These are phyloP conservation scores for Equus quagga DNA, from an alignment of 2,113 vertebrate species.

Conservation along the genomic window DNA sequence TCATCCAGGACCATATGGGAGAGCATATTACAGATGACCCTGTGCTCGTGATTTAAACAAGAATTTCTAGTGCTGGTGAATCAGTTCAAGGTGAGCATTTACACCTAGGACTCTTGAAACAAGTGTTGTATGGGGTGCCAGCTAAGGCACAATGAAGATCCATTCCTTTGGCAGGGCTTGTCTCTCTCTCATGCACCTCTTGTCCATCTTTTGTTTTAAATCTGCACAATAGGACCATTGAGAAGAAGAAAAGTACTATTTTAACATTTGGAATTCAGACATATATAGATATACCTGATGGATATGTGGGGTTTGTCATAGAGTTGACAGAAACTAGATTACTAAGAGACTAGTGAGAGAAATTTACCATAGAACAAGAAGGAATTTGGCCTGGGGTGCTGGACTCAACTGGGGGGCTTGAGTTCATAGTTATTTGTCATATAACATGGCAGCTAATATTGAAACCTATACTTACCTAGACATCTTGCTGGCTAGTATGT, in stretches of 20 bases:
- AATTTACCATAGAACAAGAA: not conserved
- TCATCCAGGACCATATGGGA: not conserved
- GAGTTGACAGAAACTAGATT: not conserved
- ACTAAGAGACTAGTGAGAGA: not conserved
- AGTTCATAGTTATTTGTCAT: not conserved
- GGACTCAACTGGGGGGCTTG: not conserved
- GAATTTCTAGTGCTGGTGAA: slow-evolving; percentile 22
- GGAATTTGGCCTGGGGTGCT: not conserved
- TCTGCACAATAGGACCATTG: not conserved
- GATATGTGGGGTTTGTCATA: not conserved
- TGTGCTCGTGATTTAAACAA: not conserved
- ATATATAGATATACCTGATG: not conserved
- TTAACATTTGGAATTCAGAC: not conserved
- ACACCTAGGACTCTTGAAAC: not conserved
- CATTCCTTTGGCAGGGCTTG: not conserved
- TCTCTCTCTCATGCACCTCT: not conserved
- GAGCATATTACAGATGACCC: not conserved
- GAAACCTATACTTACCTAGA: not conserved
- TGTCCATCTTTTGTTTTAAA: not conserved
- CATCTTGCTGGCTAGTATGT: not conserved
- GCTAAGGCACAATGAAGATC: not conserved
- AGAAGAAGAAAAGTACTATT: not conserved
- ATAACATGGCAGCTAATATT: not conserved
- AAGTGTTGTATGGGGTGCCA: not conserved
- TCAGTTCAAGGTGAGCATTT: not conserved